Evolutionary conservation across 2,113 vertebrate species (phyloP).

Genomic region (Bubo blakistoni): DNA sequence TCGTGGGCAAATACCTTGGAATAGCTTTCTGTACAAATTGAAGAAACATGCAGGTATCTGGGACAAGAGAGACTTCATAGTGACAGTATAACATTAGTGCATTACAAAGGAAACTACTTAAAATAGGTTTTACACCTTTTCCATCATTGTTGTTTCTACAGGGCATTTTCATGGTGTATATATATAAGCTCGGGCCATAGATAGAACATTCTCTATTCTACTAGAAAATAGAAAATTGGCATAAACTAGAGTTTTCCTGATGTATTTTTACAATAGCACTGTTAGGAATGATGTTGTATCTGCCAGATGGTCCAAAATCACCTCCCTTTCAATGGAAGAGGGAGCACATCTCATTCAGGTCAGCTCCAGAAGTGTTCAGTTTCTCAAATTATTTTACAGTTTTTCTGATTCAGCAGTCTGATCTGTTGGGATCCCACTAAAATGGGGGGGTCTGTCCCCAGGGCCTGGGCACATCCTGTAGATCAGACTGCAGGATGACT

Average conservation of each 20-base stretch:
- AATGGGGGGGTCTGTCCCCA: neutral
- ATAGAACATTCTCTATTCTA: neutral
- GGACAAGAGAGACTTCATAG: neutral
- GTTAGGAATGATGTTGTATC: neutral
- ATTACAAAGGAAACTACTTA: neutral
- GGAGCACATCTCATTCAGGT: neutral
- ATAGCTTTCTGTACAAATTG: neutral
- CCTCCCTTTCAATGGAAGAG: neutral
- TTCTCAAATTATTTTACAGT: neutral
- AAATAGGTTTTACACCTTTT: neutral
- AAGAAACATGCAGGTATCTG: neutral
- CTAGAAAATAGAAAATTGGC: neutral
- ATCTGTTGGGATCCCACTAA: neutral
- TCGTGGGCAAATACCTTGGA: neutral
- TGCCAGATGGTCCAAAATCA: neutral
- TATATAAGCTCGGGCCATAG: neutral
- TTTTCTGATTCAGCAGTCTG: neutral
- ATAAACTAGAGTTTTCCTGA: neutral
- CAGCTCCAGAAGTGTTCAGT: neutral
- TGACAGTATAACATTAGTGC: neutral
- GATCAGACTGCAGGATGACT: neutral
- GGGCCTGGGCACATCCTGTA: neutral
- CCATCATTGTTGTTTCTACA: neutral
- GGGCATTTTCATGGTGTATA: neutral
- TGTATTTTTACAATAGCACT: neutral